Conservation (phyloP, 2,797 vertebrate genomes). For the Cebuella pygmaea region DNA sequence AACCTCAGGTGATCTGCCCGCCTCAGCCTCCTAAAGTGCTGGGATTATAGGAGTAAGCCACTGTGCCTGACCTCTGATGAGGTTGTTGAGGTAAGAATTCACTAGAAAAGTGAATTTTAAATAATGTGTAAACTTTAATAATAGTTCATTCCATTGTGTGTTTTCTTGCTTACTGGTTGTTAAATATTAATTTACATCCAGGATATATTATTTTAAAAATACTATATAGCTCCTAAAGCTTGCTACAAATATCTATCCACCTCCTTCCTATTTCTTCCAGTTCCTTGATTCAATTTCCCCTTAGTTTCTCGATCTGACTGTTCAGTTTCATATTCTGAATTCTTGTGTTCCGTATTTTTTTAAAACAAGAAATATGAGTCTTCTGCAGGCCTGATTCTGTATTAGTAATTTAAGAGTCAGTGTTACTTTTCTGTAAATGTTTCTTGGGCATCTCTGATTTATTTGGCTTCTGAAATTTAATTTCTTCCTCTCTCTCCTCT, state of each 20-base stretch:
- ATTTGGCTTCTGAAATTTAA: conserved; percentile 19
- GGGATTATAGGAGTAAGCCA: not conserved
- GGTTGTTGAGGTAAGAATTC: not conserved
- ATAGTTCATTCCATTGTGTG: not conserved
- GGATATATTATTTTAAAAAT: not conserved
- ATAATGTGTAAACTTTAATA: not conserved
- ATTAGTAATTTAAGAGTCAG: not conserved
- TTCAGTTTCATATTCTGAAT: not conserved
- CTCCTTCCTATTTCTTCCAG: not conserved
- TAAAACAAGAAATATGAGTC: not conserved
- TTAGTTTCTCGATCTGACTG: not conserved
- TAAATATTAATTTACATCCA: conserved; percentile 36
- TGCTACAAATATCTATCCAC: not conserved
- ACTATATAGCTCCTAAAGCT: not conserved
- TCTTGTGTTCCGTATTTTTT: not conserved
- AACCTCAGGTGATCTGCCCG: not conserved
- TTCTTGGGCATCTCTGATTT: not conserved
- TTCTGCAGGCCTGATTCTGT: not conserved
- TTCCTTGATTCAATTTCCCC: not conserved
- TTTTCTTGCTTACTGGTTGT: not conserved
- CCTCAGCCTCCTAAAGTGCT: not conserved
- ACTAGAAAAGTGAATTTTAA: not conserved
- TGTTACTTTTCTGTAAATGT: not conserved
- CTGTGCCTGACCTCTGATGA: not conserved
- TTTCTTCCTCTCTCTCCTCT: not conserved